Evolutionary conservation across 2,888 invertebrate genomes (phyloP).

Genomic region (Macrosiphum euphorbiae): DNA sequence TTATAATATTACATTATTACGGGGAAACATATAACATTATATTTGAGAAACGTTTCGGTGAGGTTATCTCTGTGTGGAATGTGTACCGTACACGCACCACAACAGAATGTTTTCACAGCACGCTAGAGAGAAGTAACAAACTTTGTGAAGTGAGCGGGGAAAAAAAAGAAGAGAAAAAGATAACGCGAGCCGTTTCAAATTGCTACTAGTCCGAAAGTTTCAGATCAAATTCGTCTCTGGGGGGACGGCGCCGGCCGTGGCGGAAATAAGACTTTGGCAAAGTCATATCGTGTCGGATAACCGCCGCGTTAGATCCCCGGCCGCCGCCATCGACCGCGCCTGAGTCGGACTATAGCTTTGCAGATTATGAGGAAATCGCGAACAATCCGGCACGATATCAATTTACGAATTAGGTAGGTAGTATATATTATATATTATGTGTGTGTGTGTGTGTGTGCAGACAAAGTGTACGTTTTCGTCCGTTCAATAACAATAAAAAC

Average conservation of each 20-base stretch:
- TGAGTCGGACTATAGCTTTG: neutral
- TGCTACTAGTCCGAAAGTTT: slow-evolving; percentile 50
- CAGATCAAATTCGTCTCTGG: slow-evolving; percentile 50
- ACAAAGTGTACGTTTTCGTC: neutral
- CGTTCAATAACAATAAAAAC: neutral
- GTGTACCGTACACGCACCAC: neutral
- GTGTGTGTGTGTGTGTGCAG: neutral
- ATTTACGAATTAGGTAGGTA: neutral
- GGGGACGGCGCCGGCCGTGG: neutral
- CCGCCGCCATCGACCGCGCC: neutral
- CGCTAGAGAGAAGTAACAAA: slow-evolving; percentile 20
- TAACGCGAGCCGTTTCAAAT: slow-evolving; percentile 42
- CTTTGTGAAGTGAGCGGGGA: neutral
- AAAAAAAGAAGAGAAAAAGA: slow-evolving; percentile 34
- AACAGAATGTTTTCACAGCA: slow-evolving; percentile 6
- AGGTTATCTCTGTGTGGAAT: neutral
- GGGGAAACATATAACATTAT: neutral
- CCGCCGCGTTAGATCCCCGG: neutral
- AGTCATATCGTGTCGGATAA: slow-evolving; percentile 32
- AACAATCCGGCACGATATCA: neutral
- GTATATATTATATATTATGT: too few relatives aligned
- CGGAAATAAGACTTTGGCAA: slow-evolving; percentile 6
- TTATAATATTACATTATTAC: neutral
- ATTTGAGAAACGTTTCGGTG: neutral
- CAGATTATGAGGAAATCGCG: neutral